Evolutionary conservation across 2,797 vertebrate species (phyloP), one percentile per base, ranked within the genome.

Genomic region (Sebastes elongatus): DNA sequence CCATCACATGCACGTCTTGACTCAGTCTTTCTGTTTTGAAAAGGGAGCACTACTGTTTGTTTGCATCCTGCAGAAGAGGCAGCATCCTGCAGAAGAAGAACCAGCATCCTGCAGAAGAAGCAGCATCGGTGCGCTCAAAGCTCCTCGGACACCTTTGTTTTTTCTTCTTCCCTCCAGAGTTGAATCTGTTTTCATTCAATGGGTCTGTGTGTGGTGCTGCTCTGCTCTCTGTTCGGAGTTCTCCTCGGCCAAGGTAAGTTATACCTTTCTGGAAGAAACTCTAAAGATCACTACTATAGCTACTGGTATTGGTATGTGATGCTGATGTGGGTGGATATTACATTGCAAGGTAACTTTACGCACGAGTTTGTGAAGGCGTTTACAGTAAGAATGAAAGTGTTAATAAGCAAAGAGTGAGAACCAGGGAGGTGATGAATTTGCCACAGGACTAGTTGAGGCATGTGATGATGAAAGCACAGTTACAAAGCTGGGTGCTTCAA

Each of bases 241-340:
- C 85, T 95, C 42, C 88, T 83, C 22, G 91, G 81, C 25, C 95
- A 95, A 94, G 95, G 96, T 96, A 94, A 92, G 95, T 86, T 68
- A 18, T 49, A 80, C 72, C 83, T 81, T 56, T 20, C 9, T 52
- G 27, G 2, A 9, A 22, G 61, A 56, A 62, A 59, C 52, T 30
- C 10, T 13, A 2, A 1, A 20, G 4, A 13, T 3, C 49, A 65
- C 28, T 5, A 49, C 38, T 42, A 42, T 42, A 42, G 38, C 38
- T 42, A 42, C 13, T 42, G 14, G 38, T 42, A 42, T 42, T 42
- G 38, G 38, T 42, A 42, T 42, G 5, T 42, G 38, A 32, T 7
- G 9, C 5, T 30, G 20, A 25, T 22, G 13, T 9, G 28, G 10
- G 10, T 8, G 38, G 25, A 20, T 71, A 4, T 30, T 25, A 20